phyloP scores from a whole-genome alignment of 2,888 invertebrate species.

The Phania funesta region DNA sequence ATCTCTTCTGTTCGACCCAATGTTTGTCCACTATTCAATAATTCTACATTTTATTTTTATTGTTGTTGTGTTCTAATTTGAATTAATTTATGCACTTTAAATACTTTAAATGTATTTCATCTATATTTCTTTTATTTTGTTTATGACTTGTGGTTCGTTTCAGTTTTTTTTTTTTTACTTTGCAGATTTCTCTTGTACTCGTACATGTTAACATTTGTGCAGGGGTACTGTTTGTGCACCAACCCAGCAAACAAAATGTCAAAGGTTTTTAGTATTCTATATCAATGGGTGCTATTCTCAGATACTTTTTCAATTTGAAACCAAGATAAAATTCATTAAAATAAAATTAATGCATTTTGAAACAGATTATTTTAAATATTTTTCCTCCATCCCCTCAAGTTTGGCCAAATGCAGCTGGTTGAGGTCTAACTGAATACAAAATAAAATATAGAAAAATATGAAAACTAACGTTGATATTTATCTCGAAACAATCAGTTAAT shows the following conservation, averaged over 20 bases:
- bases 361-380: too few relatives aligned
- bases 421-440: too few relatives aligned
- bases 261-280: too few relatives aligned
- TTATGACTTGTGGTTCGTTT: slow-evolving; percentile 25
- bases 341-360: too few relatives aligned
- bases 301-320: too few relatives aligned
- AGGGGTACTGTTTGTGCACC: neutral
- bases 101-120: neutral
- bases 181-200: slow-evolving; percentile 25
- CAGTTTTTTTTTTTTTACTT: slow-evolving; percentile 17
- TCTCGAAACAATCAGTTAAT: too few relatives aligned
- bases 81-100: slow-evolving; percentile 55
- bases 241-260: slow-evolving; percentile 12
- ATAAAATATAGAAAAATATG: too few relatives aligned
- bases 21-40: slow-evolving; percentile 30
- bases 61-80: slow-evolving; percentile 43
- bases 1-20: neutral
- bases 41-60: neutral
- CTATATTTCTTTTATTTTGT: neutral
- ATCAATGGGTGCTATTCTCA: too few relatives aligned
- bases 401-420: too few relatives aligned
- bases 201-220: neutral
- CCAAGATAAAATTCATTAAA: too few relatives aligned
- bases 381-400: too few relatives aligned
- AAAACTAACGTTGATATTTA: too few relatives aligned